phyloP scores from a whole-genome alignment of 2,888 invertebrate species.

The Tromatobia lineatoria region DNA sequence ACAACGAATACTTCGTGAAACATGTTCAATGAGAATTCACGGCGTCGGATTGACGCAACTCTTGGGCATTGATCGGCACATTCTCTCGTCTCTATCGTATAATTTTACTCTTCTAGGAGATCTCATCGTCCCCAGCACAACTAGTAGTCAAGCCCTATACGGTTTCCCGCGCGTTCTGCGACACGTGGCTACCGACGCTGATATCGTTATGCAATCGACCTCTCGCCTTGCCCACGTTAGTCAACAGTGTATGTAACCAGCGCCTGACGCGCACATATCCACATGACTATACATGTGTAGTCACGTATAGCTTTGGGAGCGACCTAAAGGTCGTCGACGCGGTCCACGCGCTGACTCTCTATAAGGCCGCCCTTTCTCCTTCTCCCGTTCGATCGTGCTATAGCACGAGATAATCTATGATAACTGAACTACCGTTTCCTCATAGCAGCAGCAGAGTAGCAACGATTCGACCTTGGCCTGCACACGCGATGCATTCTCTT shows the following conservation, averaged over 20 bases:
- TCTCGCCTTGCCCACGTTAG: slow-evolving; percentile 37
- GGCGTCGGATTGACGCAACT: slow-evolving; percentile 12
- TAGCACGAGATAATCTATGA: slow-evolving; percentile 41
- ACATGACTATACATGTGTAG: neutral
- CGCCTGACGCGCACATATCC: neutral
- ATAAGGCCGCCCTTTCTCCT: slow-evolving; percentile 19
- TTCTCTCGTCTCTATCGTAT: neutral
- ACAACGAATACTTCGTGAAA: neutral
- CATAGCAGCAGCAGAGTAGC: neutral
- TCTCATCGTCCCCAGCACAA: neutral
- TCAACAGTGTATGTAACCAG: neutral
- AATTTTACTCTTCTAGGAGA: neutral
- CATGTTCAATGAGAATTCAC: slow-evolving; percentile 46
- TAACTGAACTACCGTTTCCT: slow-evolving; percentile 38
- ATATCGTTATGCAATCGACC: slow-evolving; percentile 51
- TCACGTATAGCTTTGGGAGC: neutral
- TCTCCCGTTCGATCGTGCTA: neutral
- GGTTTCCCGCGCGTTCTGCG: slow-evolving; percentile 46
- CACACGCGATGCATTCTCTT: slow-evolving; percentile 53
- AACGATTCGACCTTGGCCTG: slow-evolving; percentile 52
- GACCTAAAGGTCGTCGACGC: slow-evolving; percentile 18
- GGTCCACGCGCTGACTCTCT: slow-evolving; percentile 17
- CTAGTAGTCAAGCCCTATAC: neutral
- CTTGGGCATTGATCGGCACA: neutral
- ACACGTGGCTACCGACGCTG: slow-evolving; percentile 54